Evolutionary conservation across 2,113 vertebrate species (phyloP).

Genomic region (Chionomys nivalis): DNA sequence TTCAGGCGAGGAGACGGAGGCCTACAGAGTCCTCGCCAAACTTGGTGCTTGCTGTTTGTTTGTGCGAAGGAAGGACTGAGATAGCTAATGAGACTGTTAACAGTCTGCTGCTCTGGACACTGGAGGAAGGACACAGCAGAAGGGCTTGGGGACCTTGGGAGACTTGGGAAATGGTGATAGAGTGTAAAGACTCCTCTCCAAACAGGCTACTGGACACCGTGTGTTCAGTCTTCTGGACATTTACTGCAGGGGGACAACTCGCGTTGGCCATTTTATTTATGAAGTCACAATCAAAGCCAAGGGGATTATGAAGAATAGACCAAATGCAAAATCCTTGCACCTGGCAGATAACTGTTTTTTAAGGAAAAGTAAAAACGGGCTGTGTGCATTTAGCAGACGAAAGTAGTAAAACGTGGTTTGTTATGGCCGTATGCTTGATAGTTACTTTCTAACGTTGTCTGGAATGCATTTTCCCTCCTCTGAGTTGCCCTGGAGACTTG

Average conservation of each 20-base stretch:
- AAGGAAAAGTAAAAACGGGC: neutral
- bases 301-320: neutral
- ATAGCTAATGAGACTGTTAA: too few species aligned
- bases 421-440: neutral
- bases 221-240: neutral
- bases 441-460: neutral
- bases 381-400: neutral
- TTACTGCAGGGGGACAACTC: neutral
- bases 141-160: neutral
- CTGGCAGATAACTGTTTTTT: neutral
- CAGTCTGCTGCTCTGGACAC: neutral
- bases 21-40: neutral
- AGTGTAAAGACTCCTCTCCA: neutral
- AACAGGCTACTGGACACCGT: fast-evolving
- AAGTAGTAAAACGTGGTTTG: neutral
- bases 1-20: neutral
- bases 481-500: too few species aligned
- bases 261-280: neutral
- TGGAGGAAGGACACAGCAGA: fast-evolving
- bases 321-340: neutral
- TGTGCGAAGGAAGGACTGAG: neutral
- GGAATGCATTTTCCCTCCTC: neutral
- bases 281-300: neutral
- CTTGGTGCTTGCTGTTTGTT: neutral
- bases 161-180: fast-evolving